Conservation (phyloP, 2,888 invertebrate species). For the Melipona bicolor region DNA sequence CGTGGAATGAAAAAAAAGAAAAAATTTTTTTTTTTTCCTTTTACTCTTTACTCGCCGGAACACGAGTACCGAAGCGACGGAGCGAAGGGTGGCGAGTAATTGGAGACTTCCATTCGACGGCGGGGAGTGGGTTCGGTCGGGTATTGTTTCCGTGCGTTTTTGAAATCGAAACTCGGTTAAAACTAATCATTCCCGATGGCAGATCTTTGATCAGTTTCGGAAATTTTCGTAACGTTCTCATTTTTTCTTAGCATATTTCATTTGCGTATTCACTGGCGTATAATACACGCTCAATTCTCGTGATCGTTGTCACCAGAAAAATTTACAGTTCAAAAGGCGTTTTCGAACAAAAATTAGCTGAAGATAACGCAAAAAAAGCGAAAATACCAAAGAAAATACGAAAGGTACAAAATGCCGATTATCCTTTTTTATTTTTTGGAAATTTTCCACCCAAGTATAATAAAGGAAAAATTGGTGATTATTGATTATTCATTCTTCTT, state of each 20-base stretch:
- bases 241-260: neutral
- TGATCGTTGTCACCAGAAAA: too few species aligned
- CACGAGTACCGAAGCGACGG: neutral
- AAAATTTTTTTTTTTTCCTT: neutral
- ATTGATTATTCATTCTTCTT: too few species aligned
- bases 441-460: too few species aligned
- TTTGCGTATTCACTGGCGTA: too few species aligned
- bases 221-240: neutral
- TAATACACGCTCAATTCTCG: too few species aligned
- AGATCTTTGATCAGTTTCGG: neutral
- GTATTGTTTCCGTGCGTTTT: neutral
- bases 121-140: neutral
- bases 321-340: too few species aligned
- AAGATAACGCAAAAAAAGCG: too few species aligned
- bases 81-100: neutral
- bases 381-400: too few species aligned
- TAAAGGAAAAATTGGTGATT: too few species aligned
- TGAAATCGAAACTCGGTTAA: neutral
- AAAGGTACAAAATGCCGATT: too few species aligned
- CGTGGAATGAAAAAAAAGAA: neutral
- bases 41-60: neutral
- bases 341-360: too few species aligned
- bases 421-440: too few species aligned
- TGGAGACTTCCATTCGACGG: neutral
- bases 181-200: neutral